Conservation (phyloP, 2,797 vertebrate genomes). For the Trachurus trachurus region DNA sequence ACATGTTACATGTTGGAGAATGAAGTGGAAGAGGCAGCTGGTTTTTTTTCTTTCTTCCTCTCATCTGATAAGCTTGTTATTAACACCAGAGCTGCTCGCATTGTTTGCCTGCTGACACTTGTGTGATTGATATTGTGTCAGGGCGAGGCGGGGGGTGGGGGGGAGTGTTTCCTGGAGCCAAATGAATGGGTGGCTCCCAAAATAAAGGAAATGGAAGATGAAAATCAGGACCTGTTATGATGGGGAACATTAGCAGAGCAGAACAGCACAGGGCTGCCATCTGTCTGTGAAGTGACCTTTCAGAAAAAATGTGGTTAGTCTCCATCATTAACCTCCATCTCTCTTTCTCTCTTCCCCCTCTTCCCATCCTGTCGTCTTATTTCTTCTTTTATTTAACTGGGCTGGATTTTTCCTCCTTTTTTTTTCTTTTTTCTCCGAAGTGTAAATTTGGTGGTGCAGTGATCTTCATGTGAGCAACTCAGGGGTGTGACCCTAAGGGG, state of each 20-base stretch:
- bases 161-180: slow-evolving; percentile 47
- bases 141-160: not conserved
- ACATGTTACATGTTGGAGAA: slow-evolving; percentile 48
- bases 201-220: slow-evolving; percentile 72
- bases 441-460: slow-evolving; percentile 71
- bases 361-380: slow-evolving; percentile 18
- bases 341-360: slow-evolving; percentile 10
- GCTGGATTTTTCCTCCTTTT: slow-evolving; percentile 54
- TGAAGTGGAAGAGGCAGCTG: slow-evolving; percentile 50
- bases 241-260: slow-evolving; percentile 82
- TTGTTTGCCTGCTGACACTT: slow-evolving; percentile 52
- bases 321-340: slow-evolving; percentile 66
- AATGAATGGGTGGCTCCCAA: slow-evolving; percentile 57
- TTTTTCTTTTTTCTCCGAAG: slow-evolving; percentile 77
- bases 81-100: slow-evolving; percentile 46
- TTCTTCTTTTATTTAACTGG: slow-evolving; percentile 30
- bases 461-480: slow-evolving; percentile 80
- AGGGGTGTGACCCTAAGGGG: slow-evolving; percentile 74
- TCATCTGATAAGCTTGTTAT: slow-evolving; percentile 64
- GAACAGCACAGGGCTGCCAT: slow-evolving; percentile 78
- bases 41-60: slow-evolving; percentile 51
- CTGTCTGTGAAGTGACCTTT: slow-evolving; percentile 88
- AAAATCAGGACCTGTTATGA: slow-evolving; percentile 75
- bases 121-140: slow-evolving; percentile 72
- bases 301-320: slow-evolving; percentile 87